Evolutionary conservation across 2,113 vertebrate genomes (phyloP), one percentile per base, ranked within the genome.

Genomic region (Archilochus colubris): DNA sequence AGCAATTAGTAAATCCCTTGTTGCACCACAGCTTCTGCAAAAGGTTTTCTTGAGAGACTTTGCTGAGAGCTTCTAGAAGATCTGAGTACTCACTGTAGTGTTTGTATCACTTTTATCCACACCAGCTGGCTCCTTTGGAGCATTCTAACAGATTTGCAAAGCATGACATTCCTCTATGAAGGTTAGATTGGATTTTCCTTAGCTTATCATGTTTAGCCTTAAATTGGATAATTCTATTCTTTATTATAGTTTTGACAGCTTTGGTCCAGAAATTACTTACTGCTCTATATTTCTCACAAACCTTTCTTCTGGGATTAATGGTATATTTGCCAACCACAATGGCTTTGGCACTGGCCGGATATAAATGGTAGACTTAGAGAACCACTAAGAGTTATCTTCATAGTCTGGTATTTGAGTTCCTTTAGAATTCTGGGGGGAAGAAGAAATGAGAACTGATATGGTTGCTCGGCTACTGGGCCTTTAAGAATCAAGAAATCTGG

Each of bases 61-160:
- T 7, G 23, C 68, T 66, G 55, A 68, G 50, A 63, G 30, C 11
- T 11, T 64, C n/a, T 20, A 11, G 57, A 28, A 54, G 58, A 75
- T 59, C 50, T 9, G n/a, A 16, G 44, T 33, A 4, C 0, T 0
- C 0, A 0, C 31, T 8, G 1, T 36, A 15, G 25, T 20, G 19
- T 16, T 62, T 51, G 7, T 22, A 10, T 57, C 3, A 0, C 38
- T 69, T 28, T 25, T 28, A 28, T 18, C 28, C 27, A 3, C 5
- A 0, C 22, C 15, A 38, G 14, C 24, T 18, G 24, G 20, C 19
- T 54, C 25, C 55, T 69, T 69, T 4, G 6, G 66, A 83, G 73
- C 18, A 4, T 36, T 63, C n/a, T 22, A 15, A 46, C 24, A 53
- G 21, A 46, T 31, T 6, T 48, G 46, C 2, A 5, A 80, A 88